Base-by-base conservation (phyloP, 2,113 vertebrate genomes). In the Tonatia bakeri region DNA sequence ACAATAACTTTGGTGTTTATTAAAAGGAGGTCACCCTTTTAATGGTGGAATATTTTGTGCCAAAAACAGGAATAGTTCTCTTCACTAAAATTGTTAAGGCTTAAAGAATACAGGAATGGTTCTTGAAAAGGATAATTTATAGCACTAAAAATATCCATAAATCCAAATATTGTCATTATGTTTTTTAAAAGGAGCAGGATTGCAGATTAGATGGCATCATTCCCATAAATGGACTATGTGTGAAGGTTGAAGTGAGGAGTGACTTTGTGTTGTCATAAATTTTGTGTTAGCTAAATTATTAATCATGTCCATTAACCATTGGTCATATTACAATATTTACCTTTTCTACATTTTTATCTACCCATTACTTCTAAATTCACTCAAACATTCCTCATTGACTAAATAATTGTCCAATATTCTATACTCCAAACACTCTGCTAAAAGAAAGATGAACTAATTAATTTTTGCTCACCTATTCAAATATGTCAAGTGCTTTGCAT, bases 1-100 rank as follows among this genome's bases (percentile, higher is more conserved):
- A 97, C 75, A 98, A 98, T 97, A 98, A 98, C 97, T 96, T 97
- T 52, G 50, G 84, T 93, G 96, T 97, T 98, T 98, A 98, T 98
- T 98, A 98, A 98, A 98, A 98, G 91, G 97, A 98, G 96, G 95
- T 97, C 95, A 98, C 96, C 86, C 82, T 97, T 98, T 98, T 98
- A 98, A 98, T 97, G 77, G 96, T 97, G 97, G 98, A 98, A 98
- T 98, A 92, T 96, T 97, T 98, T 98, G 97, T 98, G 96, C 94
- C 97, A 94, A 89, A 91, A 98, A 64, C 47, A 92, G 92, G 82
- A 98, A 98, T 84, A 96, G 70, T 97, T 98, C 87, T 96, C 47
- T 93, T 95, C 65, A 91, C 83, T 75, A 97, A 84, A 95, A 92
- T 94, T 91, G 82, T 88, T 97, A 97, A 97, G 82, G 88, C 61